phyloP scores from a whole-genome alignment of 2,113 vertebrate genomes.

The Plecturocebus donacophilus region DNA sequence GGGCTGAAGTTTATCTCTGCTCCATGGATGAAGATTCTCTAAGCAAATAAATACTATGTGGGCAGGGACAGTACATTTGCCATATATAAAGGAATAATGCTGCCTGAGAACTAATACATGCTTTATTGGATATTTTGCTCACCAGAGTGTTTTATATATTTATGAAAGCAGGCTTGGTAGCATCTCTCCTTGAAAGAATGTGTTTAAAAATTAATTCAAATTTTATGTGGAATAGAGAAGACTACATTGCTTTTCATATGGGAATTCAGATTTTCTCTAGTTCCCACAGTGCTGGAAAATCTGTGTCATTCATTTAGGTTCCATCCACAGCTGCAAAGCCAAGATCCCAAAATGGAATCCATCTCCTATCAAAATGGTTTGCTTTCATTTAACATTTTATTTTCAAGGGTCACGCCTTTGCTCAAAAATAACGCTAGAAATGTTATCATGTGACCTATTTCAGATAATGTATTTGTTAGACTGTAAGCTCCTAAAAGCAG shows the following conservation, averaged over 20 bases:
- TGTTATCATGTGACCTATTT: background rate
- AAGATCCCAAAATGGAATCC: conserved; percentile 35
- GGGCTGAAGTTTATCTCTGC: background rate
- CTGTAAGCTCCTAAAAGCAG: background rate
- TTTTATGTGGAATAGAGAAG: conserved; percentile 6
- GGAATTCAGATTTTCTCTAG: conserved; percentile 21
- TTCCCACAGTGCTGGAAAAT: conserved; percentile 22
- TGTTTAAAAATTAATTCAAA: conserved; percentile 13
- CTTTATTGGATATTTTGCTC: background rate
- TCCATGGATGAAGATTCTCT: background rate
- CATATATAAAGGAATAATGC: background rate
- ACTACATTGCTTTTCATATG: background rate
- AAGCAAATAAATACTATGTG: background rate
- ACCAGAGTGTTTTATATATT: background rate
- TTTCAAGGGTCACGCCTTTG: background rate
- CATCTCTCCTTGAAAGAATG: conserved; percentile 14
- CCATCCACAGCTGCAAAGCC: conserved; percentile 31
- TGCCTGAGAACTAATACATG: background rate
- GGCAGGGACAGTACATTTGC: background rate
- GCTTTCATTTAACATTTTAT: conserved; percentile 9
- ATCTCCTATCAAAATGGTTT: background rate
- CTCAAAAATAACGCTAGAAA: conserved; percentile 18
- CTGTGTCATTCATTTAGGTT: background rate
- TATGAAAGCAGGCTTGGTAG: background rate
- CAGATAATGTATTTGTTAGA: background rate